phyloP scores from a whole-genome alignment of 2,113 vertebrate species.

The Forbesichthys agassizii region DNA sequence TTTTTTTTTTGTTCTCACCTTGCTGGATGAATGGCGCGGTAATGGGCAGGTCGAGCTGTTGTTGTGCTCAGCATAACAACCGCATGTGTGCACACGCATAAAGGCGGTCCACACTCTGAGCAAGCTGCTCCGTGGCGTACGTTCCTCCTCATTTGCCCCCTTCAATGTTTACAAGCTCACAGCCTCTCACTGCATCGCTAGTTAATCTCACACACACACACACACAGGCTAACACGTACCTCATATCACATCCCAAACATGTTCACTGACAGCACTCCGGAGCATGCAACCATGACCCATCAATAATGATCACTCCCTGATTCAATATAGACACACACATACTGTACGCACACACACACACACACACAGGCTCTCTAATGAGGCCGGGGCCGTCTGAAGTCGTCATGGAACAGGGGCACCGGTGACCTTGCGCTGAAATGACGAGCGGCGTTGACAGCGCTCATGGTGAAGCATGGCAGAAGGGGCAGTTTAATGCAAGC shows the following conservation, averaged over 20 bases:
- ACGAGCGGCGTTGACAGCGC: conserved; percentile 27
- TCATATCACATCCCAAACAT: neutral
- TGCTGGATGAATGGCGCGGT: neutral
- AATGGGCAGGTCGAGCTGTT: conserved; percentile 28
- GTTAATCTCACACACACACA: conserved; percentile 19
- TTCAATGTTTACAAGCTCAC: conserved; percentile 35
- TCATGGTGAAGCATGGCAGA: conserved; percentile 17
- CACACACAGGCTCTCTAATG: conserved; percentile 28
- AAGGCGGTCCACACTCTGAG: conserved; percentile 32
- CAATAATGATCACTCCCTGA: conserved; percentile 38
- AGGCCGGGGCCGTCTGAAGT: conserved; percentile 32
- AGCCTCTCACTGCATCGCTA: conserved; percentile 24
- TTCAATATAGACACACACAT: conserved; percentile 24
- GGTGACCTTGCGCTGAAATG: conserved; percentile 46
- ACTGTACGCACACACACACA: neutral
- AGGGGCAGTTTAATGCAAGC: conserved; percentile 16
- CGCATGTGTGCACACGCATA: conserved; percentile 24
- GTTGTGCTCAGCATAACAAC: conserved; percentile 26
- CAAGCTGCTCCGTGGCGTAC: conserved; percentile 3
- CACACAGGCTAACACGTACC: no score
- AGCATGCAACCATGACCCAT: neutral
- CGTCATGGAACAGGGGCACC: conserved; percentile 29
- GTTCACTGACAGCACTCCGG: neutral
- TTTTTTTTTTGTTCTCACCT: conserved; percentile 21
- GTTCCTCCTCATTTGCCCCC: conserved; percentile 23